Evolutionary conservation across 1,140 invertebrate species (phyloP).

Genomic region (Brachionus rotundiformis): DNA sequence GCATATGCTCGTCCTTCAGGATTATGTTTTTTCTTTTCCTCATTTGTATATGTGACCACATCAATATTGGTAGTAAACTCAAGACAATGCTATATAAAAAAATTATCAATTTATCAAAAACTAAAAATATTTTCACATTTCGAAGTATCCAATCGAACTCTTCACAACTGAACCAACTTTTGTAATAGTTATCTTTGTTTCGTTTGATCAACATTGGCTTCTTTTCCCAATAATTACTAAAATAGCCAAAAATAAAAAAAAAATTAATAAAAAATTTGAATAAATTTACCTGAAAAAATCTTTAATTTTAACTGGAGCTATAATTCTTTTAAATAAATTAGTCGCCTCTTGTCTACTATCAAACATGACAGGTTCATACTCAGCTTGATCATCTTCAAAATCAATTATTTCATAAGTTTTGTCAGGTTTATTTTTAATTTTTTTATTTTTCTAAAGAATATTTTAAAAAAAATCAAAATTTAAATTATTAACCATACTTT

Average conservation of each 20-base stretch:
- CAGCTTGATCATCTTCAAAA: slow-evolving; percentile 25
- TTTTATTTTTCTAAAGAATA: not conserved
- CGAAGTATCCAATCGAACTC: slow-evolving; percentile 77
- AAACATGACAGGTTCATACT: slow-evolving; percentile 42
- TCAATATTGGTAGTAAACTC: slow-evolving; percentile 84
- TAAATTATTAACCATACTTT: not conserved
- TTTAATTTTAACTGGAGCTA: slow-evolving; percentile 42
- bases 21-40: slow-evolving; percentile 72
- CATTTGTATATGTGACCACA: slow-evolving; percentile 80
- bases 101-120: not conserved
- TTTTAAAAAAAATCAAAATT: not conserved
- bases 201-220: slow-evolving; percentile 75
- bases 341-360: slow-evolving; percentile 47
- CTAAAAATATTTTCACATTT: slow-evolving; percentile 57
- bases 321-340: slow-evolving; percentile 46
- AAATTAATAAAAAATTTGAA: not conserved
- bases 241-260: slow-evolving; percentile 51
- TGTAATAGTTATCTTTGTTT: slow-evolving; percentile 71
- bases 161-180: slow-evolving; percentile 73
- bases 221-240: slow-evolving; percentile 73
- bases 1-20: slow-evolving; percentile 69
- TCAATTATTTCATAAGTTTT: not conserved
- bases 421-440: not conserved
- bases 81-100: slow-evolving; percentile 69
- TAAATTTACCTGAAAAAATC: slow-evolving; percentile 45